A percentile compares a stretch with the other conserved stretches of the same genome.
phyloP scores from a whole-genome alignment of 2,888 invertebrate species.

The Uropetala carovei region DNA sequence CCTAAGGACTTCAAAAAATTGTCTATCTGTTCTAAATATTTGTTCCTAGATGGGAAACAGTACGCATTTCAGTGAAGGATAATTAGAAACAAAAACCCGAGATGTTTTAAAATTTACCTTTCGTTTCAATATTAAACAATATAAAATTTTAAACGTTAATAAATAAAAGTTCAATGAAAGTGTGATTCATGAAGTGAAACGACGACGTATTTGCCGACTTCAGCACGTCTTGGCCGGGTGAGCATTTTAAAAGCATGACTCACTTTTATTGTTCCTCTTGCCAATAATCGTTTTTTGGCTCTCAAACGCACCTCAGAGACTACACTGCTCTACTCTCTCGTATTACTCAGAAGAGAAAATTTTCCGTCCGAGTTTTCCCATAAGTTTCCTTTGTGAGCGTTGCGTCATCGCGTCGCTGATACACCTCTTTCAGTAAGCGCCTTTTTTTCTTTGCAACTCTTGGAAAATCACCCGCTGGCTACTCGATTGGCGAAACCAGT shows the following conservation, averaged over 20 bases:
- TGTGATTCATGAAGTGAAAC: too few species aligned
- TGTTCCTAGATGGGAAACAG: too few species aligned
- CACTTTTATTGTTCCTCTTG: neutral
- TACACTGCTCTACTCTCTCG: neutral
- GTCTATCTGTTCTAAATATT: too few species aligned
- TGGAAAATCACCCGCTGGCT: conserved; percentile 27
- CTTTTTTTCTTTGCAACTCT: conserved; percentile 26
- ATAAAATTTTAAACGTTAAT: too few species aligned
- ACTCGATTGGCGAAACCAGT: neutral
- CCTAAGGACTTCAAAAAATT: too few species aligned
- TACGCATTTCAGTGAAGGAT: too few species aligned
- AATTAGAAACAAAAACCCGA: too few species aligned
- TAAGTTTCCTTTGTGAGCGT: neutral
- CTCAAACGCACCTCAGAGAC: neutral
- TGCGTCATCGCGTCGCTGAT: conserved; percentile 2
- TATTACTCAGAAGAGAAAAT: conserved; percentile 21
- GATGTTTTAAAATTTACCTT: too few species aligned
- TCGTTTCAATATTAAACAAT: too few species aligned
- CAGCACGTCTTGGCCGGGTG: too few species aligned
- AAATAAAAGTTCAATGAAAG: too few species aligned
- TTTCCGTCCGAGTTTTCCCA: neutral
- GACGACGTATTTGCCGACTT: too few species aligned
- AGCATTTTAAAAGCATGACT: neutral
- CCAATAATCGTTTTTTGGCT: conserved; percentile 2
- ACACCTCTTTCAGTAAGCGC: neutral